Conservation (phyloP, 2,888 invertebrate species). For the Erebia ligea region DNA sequence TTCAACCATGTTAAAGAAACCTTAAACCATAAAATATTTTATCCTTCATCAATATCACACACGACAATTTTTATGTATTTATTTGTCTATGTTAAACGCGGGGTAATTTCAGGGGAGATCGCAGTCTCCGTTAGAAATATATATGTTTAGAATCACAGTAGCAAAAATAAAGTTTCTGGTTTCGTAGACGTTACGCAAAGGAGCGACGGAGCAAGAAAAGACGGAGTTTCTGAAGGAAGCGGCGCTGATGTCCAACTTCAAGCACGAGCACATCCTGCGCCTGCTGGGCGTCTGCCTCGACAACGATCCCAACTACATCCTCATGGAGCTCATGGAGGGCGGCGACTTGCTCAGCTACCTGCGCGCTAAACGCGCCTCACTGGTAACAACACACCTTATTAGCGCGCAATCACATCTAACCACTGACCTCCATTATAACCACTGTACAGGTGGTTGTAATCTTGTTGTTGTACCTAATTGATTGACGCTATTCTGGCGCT, state of each 20-base stretch:
- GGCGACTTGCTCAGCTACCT: constrained; percentile 97
- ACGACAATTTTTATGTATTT: too few species aligned
- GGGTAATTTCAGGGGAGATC: too few species aligned
- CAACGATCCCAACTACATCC: constrained; percentile 95
- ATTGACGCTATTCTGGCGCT: too few species aligned
- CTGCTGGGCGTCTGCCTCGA: constrained; percentile 97
- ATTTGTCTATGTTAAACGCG: too few species aligned
- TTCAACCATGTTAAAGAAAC: too few species aligned
- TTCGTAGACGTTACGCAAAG: constrained; percentile 92
- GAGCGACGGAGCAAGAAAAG: constrained; percentile 94
- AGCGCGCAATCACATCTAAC: too few species aligned
- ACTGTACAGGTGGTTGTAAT: too few species aligned
- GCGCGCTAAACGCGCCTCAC: constrained; percentile 89
- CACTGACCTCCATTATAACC: too few species aligned
- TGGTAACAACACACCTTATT: constrained; percentile 70
- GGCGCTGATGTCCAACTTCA: constrained; percentile 98
- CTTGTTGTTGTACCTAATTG: too few species aligned
- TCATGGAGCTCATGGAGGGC: constrained; percentile 99
- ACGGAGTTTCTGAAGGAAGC: constrained; percentile 98
- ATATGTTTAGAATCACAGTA: neutral
- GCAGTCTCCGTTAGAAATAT: too few species aligned
- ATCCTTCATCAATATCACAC: too few species aligned
- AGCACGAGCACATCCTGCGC: constrained; percentile 96
- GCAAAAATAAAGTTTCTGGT: neutral
- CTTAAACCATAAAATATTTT: too few species aligned